Evolutionary conservation across 53 echinoderm and acorn worm species (phyloP), one percentile per base, ranked within the genome.

Genomic region (Zoroaster sp.): DNA sequence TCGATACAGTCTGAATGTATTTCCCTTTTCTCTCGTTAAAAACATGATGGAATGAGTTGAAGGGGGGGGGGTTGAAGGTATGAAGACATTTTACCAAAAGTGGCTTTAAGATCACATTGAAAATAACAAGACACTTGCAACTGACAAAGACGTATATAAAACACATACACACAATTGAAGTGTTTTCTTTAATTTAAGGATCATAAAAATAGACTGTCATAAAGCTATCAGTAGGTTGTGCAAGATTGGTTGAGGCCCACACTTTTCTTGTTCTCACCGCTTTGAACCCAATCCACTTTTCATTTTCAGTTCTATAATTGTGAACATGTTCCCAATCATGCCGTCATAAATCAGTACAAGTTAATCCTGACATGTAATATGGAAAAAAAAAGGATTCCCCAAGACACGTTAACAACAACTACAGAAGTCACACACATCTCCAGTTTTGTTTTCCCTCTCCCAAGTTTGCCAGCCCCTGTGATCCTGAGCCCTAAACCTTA

Each of bases 341-440:
- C 68, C 66, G 53, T 66, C 65, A 66, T 80, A 81, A 80, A 81
- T 81, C 81, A 81, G 18, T 12, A 10, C 66, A 81, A 41, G 81
- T 66, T 81, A 81, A 6, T 32, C 37, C 17, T 32, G 32, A 66
- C 66, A 65, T 40, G 81, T 67, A 66, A 81, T 67, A 81, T 42
- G 5, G 63, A 23, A 28, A n/a, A n/a, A 75, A 75, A 75, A 63
- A 75, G 12, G 47, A 81, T 66, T 81, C 67, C 81, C 68, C 81
- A 81, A 20, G 81, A 81, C 81, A 81, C 79, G 13, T 31, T 30
- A 37, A 74, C 36, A 40, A 38, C 40, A 39, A 23, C 40, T 63
- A 11, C 0, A 36, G 9, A 11, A 40, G 42, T 9, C 14, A 55
- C 4, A 3, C 59, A 1, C 25, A 8, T 69, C 35, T 69, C 14